Base-by-base conservation (phyloP, 2,888 invertebrate species). In the Tenthredo amoena region DNA sequence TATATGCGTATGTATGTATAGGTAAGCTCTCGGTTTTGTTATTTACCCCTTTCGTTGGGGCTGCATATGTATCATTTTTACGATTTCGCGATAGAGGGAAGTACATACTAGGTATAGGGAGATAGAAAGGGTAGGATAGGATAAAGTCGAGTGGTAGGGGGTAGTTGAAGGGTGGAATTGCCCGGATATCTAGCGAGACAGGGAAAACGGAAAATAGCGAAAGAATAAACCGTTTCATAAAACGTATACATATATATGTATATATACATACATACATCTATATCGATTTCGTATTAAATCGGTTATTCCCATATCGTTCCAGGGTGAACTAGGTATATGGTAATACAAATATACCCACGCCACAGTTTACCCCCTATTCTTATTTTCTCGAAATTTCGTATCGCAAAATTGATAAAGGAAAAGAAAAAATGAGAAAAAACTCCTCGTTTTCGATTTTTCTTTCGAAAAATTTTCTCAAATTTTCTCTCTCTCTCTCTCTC, bases 161-260 rank as follows among this genome's bases (percentile, higher is more conserved):
- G 81, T 65, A 55, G 62, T 71, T 71, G 85, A 68, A 79, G 71
- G 68, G 50, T 77, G 15, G 81, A 86, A 84, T 58, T 40, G 47
- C 84, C 50, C 62, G 40, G 83, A 82, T 31, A 81, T 21, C 9
- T 34, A 81, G 21, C 26, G 62, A 31, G 62, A 62, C 26, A 31
- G 26, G 62, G 26, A 31, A 26, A 31, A 31, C 21, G 62, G 68
- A 34, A 68, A 68, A 86, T 34, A 18, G 37, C 37, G 37, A 58
- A 65, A 88, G 90, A 91, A 91, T 91, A 91, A 91, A 91, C 91
- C 89, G 90, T 90, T 91, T 91, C 89, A 90, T 91, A 91, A 90
- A 91, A 90, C 90, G 90, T 89, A 90, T 89, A 91, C 21, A 21
- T 89, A 91, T 58, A 21, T 21, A 65, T 31, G 15, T 10, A 5